A percentile compares a stretch with the other conserved stretches of the same genome.
These are phyloP conservation scores for Nomada hirtipes DNA, from an alignment of 2,888 invertebrate species.

Conservation along the genomic window DNA sequence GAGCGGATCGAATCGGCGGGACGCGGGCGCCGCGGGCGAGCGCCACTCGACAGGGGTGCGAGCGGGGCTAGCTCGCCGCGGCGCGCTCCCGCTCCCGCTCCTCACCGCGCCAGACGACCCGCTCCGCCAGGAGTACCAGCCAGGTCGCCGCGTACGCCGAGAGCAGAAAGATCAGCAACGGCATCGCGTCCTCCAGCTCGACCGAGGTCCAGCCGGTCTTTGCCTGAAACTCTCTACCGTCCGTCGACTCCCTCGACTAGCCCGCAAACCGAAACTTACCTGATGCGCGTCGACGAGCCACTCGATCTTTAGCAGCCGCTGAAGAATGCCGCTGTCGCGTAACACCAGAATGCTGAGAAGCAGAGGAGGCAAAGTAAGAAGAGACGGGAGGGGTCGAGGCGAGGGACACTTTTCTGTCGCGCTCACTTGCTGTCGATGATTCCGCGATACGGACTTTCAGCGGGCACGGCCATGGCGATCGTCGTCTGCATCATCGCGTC, in stretches of 20 bases:
- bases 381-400: not conserved
- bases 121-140: constrained; percentile 66
- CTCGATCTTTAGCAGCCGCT: constrained; percentile 73
- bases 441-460: constrained; percentile 77
- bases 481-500: constrained; percentile 80
- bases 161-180: constrained; percentile 73
- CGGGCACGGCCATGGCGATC: constrained; percentile 78
- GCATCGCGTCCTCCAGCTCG: constrained; percentile 77
- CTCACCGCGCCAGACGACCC: constrained; percentile 17
- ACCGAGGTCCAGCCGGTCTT: constrained; percentile 73
- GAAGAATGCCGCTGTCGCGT: constrained; percentile 80
- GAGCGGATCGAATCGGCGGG: not conserved
- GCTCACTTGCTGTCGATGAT: constrained; percentile 80
- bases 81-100: too few species aligned
- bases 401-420: not conserved
- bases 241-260: not conserved
- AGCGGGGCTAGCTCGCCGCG: not conserved
- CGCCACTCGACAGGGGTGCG: too few species aligned
- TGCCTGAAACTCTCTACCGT: constrained; percentile 44
- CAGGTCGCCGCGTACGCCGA: constrained; percentile 66
- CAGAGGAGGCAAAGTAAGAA: not conserved
- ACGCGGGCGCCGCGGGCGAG: too few species aligned
- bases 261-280: constrained; percentile 24
- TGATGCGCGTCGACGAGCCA: constrained; percentile 40
- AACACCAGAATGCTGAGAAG: constrained; percentile 77